Conservation (phyloP, 2,113 vertebrate genomes). For the Speoplatyrhinus poulsoni region DNA sequence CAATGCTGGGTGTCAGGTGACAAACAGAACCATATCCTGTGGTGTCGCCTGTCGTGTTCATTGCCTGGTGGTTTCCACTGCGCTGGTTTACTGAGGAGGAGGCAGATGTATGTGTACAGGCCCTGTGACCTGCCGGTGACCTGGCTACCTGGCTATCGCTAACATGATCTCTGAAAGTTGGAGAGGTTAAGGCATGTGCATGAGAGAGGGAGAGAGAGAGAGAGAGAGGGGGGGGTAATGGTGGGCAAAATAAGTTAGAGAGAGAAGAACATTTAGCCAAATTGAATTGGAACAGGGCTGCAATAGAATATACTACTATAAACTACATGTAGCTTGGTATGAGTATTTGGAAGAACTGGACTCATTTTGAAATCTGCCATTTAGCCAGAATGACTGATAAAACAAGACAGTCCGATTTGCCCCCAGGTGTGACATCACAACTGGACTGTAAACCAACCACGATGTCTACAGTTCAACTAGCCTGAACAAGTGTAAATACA, state of each 20-base stretch:
- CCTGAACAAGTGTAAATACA: too few relatives aligned
- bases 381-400: too few relatives aligned
- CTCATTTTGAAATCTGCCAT: too few relatives aligned
- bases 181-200: conserved; percentile 30
- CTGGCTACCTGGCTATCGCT: conserved; percentile 34
- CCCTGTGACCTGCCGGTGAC: conserved; percentile 27
- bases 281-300: background rate
- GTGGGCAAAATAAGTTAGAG: background rate
- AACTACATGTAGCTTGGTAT: too few relatives aligned
- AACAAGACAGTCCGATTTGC: too few relatives aligned
- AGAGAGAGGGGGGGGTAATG: conserved; percentile 4
- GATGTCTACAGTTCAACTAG: too few relatives aligned
- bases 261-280: conserved; percentile 1
- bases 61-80: conserved; percentile 67
- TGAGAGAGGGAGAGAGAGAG: background rate
- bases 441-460: too few relatives aligned
- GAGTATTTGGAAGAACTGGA: too few relatives aligned
- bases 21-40: conserved; percentile 48
- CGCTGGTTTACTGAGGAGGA: conserved; percentile 53
- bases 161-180: conserved; percentile 48
- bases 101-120: conserved; percentile 48
- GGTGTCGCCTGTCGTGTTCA: conserved; percentile 62
- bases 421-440: too few relatives aligned
- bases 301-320: too few relatives aligned
- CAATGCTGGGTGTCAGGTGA: conserved; percentile 55